Evolutionary conservation across 2,888 invertebrate genomes (phyloP), one percentile per base, ranked within the genome.

Genomic region (Polia nebulosa): DNA sequence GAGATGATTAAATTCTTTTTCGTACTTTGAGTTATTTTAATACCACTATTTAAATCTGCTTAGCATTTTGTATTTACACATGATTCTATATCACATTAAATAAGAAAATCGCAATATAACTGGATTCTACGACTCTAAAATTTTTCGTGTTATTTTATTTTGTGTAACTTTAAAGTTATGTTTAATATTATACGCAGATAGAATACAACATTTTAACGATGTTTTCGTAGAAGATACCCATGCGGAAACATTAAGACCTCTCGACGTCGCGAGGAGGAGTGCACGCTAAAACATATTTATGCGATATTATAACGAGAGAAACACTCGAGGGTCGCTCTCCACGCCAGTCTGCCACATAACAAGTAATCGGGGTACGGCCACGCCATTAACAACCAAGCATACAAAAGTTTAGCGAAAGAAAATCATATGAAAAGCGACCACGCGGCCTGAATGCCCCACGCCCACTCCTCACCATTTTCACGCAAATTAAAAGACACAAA

Each of bases 401-500:
- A 89, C 88, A 89, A 91, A 89, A 87, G 75, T 90, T 92, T 90
- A 91, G 84, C 87, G 84, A 82, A 85, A 85, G 84, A 82, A 85
- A 88, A 82, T 63, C 61, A 78, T 81, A 87, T 92, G 91, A 91
- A 94, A 93, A 90, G 89, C 90, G 88, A 86, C 87, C 88, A 81
- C 81, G 58, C 68, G 76, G 80, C 79, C 86, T 90, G 90, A 90
- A 92, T 89, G 84, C 82, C 87, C 89, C 87, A 91, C 91, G 89
- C 92, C 91, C 87, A 90, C 92, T 91, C 90, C 87, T 89, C 91
- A 91, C 91, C 93, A 94, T 94, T 95, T 95, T 94, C 89, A 94
- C 94, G 92, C 94, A 94, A 95, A 95, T 95, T 95, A 95, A 95
- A 95, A 95, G 93, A 94, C 91, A 92, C 92, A 93, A 92, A 93